phyloP scores from a whole-genome alignment of 2,797 vertebrate species.

The Coregonus sp. region DNA sequence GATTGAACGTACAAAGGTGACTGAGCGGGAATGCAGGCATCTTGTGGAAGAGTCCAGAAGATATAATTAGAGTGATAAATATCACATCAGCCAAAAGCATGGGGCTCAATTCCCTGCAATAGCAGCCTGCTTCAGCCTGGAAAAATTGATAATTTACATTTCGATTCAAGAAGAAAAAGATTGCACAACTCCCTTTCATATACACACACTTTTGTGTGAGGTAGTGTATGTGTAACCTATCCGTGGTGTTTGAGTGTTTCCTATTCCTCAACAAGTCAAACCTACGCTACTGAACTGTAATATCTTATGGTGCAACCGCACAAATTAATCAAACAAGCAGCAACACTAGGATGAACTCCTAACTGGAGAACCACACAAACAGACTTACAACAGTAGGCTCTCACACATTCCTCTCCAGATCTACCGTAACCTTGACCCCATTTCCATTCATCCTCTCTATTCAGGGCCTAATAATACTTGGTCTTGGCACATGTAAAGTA shows the following conservation, averaged over 20 bases:
- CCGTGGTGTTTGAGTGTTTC: neutral
- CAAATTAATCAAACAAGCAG: neutral
- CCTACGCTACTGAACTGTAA: neutral
- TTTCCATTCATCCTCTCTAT: neutral
- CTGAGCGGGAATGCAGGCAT: neutral
- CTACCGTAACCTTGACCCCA: neutral
- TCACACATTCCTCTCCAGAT: neutral
- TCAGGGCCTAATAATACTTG: neutral
- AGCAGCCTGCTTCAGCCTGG: neutral
- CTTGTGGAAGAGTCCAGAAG: constrained; percentile 17
- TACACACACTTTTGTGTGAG: no score
- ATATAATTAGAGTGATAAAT: constrained; percentile 31
- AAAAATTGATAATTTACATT: no score
- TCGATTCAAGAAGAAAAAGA: no score
- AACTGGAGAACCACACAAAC: neutral
- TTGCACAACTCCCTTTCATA: no score
- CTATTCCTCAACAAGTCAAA: neutral
- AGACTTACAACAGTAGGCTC: neutral
- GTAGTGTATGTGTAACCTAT: neutral
- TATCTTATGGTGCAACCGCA: neutral
- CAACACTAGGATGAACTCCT: neutral
- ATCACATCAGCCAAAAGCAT: constrained; percentile 32
- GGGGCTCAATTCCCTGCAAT: constrained; percentile 24
- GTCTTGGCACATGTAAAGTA: neutral
- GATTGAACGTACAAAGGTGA: neutral